Evolutionary conservation across 2,797 vertebrate genomes (phyloP), one percentile per base, ranked within the genome.

Genomic region (Eulemur coronatus): DNA sequence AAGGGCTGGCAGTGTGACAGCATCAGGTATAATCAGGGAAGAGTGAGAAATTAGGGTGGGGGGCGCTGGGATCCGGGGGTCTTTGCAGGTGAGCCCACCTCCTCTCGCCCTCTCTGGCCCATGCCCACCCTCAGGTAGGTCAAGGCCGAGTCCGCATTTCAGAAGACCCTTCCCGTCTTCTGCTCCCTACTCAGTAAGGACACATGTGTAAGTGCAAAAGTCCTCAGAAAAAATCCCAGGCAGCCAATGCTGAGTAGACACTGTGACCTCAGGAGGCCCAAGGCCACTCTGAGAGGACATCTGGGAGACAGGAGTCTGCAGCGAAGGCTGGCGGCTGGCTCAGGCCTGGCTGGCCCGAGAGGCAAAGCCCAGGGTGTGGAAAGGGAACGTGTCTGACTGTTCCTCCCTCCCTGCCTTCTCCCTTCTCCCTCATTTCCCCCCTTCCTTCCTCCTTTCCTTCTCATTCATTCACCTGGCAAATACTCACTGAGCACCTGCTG

Each of bases 331-430:
- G 15, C 26, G 15, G 15, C 15, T 8, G 5, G 28, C 11, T 28
- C 11, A 3, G 26, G 9, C 1, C 0, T 5, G 1, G 33, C 28
- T 24, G 30, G 43, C 33, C 24, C 12, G 30, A 69, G 26, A 35
- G 35, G 18, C 38, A 61, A 50, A 22, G 22, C 9, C 52, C 30
- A 18, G 73, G 35, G 35, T 33, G 17, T 52, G 43, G 17, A 52
- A 15, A 14, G 20, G 57, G 20, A 50, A 8, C 11, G 6, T 22
- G 15, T 8, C 11, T 38, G 2, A 7, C 35, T 38, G 57, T 69
- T 11, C 20, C 57, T 72, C 76, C 76, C 7, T 26, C 30, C 26
- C 52, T 63, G 5, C 28, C 7, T 28, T 50, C 24, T 35, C 52
- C 41, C 11, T 38, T 14, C 63, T 22, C 7, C 8, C 4, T 10